Conservation (phyloP, 2,113 vertebrate species). For the Pygathrix nemaeus region DNA sequence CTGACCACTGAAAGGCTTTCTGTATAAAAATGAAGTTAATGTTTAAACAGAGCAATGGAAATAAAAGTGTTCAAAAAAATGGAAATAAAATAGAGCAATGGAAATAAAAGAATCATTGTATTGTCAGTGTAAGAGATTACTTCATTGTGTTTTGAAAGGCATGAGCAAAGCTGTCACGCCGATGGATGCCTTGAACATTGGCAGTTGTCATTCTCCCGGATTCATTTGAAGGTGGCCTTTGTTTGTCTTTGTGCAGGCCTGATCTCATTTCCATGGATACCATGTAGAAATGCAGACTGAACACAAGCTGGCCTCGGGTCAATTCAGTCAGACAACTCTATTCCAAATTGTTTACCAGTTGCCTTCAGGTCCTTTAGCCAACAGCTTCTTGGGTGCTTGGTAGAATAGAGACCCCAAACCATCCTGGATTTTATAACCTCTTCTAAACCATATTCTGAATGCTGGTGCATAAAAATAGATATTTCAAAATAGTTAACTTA, state of each 20-base stretch:
- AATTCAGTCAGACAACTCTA: constrained; percentile 71
- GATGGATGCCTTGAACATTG: constrained; percentile 48
- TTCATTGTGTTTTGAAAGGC: constrained; percentile 55
- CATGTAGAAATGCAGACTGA: constrained; percentile 74
- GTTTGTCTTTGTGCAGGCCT: constrained; percentile 78
- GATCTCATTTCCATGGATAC: constrained; percentile 85
- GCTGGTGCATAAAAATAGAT: neutral
- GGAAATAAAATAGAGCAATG: neutral
- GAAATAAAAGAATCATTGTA: neutral
- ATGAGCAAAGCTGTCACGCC: neutral
- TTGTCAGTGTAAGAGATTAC: neutral
- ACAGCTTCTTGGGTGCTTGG: neutral
- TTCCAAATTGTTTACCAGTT: constrained; percentile 74
- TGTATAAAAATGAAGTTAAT: constrained; percentile 32
- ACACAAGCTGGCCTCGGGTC: constrained; percentile 76
- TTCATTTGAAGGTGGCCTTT: constrained; percentile 80
- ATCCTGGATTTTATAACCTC: neutral
- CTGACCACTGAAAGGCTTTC: constrained; percentile 13
- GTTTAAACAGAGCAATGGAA: constrained; percentile 23
- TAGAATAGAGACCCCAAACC: neutral
- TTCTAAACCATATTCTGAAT: neutral
- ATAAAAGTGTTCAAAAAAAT: neutral
- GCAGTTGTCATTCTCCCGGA: constrained; percentile 78
- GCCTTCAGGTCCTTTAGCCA: constrained; percentile 16
- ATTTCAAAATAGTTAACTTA: neutral